Conservation (phyloP, 53 echinoderm and acorn worm species). For the Mesocentrotus franciscanus region DNA sequence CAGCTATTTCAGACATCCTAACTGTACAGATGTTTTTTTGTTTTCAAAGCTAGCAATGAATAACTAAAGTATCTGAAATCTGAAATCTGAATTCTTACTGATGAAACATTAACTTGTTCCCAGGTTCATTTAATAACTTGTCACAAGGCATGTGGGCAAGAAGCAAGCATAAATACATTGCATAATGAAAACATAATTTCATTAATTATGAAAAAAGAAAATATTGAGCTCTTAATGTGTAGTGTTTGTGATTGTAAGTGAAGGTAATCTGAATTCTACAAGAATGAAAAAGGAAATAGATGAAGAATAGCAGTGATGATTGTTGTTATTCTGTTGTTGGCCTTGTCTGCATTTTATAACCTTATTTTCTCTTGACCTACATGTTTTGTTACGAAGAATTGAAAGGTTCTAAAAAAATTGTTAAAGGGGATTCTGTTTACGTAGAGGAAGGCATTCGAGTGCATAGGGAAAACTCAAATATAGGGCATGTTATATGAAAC, state of each 20-base stretch:
- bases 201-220: too few species aligned
- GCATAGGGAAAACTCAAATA: background rate
- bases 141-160: too few species aligned
- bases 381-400: background rate
- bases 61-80: background rate
- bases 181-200: too few species aligned
- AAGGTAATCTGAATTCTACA: background rate
- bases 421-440: background rate
- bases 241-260: background rate
- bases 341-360: background rate
- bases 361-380: conserved; percentile 1
- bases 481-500: conserved; percentile 26
- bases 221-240: background rate
- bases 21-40: background rate
- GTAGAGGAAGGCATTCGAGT: background rate
- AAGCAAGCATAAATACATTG: too few species aligned
- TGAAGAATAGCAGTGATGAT: background rate
- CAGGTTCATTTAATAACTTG: too few species aligned
- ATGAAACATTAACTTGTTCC: too few species aligned
- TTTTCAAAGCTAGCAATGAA: background rate
- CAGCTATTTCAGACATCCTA: too few species aligned
- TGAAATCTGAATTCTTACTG: background rate
- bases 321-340: background rate
- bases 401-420: background rate
- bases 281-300: background rate